Evolutionary conservation across 2,888 invertebrate species (phyloP), one percentile per base, ranked within the genome.

Genomic region (Drosophila melanosoma): DNA sequence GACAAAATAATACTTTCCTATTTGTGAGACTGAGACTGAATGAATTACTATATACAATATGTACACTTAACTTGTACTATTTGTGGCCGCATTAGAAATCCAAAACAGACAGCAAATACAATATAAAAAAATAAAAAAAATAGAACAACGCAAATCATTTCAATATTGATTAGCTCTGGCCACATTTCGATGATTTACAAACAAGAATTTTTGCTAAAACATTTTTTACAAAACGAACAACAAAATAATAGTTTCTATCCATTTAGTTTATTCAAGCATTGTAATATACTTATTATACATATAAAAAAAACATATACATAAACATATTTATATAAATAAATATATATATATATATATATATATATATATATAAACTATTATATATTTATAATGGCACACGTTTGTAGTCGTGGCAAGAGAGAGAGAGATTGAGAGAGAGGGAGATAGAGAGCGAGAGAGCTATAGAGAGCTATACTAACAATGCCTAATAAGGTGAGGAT

Each of bases 1-100:
- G 23, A 56, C 54, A 86, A 72, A 87, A 76, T 74, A 83, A 87
- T 87, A 90, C 87, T 90, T 87, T 87, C 87, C 87, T 87, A 89
- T 79, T 89, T 74, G 83, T 87, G 90, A 87, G 87, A 83, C 85
- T 83, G 83, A 83, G 80, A 83, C 87, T 87, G 83, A 87, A 89
- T 76, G 82, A 81, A 81, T 69, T 78, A 78, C 76, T 81, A 85
- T 69, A 87, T 77, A 84, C 69, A 87, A 83, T 81, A 45, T 45
- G 23, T 23, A 81, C 78, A 58, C 72, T 33, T 73, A 42, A 60
- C 52, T 71, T 38, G 56, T 40, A 61, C 38, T 23, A 32, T 63
- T 48, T 49, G 51, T 26, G n/a, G 20, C 26, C 36, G 20, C 15
- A 45, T 57, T 54, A 49, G 38, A 60, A n/a, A 56, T 38, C 38